These are phyloP conservation scores for Dromococcyx pavoninus DNA, from an alignment of 2,797 vertebrate genomes.

Conservation along the genomic window DNA sequence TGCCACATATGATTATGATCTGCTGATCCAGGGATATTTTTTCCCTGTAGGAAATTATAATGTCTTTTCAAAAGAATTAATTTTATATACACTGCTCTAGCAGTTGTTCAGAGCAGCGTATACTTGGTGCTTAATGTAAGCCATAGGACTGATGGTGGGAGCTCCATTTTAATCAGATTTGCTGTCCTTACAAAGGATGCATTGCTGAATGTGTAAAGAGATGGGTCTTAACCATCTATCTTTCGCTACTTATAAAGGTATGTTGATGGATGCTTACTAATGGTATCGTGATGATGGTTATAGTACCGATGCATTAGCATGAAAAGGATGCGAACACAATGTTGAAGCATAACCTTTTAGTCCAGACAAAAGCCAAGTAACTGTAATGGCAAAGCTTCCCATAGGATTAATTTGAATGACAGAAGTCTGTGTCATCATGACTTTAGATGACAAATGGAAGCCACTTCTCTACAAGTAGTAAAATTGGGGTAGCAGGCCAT, in stretches of 20 bases:
- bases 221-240: neutral
- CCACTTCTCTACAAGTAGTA: neutral
- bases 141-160: neutral
- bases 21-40: neutral
- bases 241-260: neutral
- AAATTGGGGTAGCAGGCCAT: neutral
- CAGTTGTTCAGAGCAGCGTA: neutral
- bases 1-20: neutral
- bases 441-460: neutral
- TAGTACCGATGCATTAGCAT: neutral
- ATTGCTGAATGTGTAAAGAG: neutral
- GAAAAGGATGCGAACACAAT: neutral
- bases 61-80: neutral
- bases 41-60: neutral
- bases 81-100: neutral
- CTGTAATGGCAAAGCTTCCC: neutral
- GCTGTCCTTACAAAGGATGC: neutral
- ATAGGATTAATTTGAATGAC: neutral
- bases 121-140: neutral
- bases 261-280: neutral
- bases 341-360: neutral
- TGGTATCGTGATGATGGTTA: neutral
- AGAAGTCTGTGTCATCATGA: neutral
- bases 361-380: neutral
- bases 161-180: neutral